Evolutionary conservation across 2,888 invertebrate species (phyloP), one percentile per base, ranked within the genome.

Genomic region (Marronus borbonicus): DNA sequence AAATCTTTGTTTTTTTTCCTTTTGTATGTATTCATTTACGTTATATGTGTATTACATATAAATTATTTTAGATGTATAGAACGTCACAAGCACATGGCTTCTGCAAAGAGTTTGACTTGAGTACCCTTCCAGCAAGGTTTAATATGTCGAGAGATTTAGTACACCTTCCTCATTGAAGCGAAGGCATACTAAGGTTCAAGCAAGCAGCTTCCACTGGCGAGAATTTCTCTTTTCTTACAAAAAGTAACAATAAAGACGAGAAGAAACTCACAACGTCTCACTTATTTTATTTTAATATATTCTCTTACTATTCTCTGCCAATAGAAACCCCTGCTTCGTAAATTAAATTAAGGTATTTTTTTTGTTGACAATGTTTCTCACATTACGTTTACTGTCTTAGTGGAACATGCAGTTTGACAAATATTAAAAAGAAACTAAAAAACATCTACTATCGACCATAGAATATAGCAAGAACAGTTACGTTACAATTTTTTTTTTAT

Each of bases 51-150:
- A 58, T 69, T 69, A 69, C 50, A 69, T 69, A 69, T 24, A 52
- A 52, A 52, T 31, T 76, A 50, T 66, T 78, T 74, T 65, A 74
- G 78, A 55, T 55, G 55, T 20, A 78, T 49, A 76, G 64, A 66
- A 58, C 28, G 65, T 75, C 65, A 60, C 28, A 65, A 82, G 83
- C 83, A 83, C 81, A 78, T 82, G 81, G 80, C 80, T 81, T 81
- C 80, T 70, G 78, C 81, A 80, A 78, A 82, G 81, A 83, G 82
- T 81, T 80, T 84, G 84, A 83, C 84, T 84, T 85, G 84, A 85
- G 86, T 87, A 87, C 88, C 87, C 88, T 88, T 88, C 86, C 88
- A 87, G 86, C 86, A 87, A 85, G 84, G 84, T 85, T 86, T 83
- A 55, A 76, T 76, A 80, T 76, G 80, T 79, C 80, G 78, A 81